Conservation (phyloP, 2,113 vertebrate species). For the Phrynosoma platyrhinos region DNA sequence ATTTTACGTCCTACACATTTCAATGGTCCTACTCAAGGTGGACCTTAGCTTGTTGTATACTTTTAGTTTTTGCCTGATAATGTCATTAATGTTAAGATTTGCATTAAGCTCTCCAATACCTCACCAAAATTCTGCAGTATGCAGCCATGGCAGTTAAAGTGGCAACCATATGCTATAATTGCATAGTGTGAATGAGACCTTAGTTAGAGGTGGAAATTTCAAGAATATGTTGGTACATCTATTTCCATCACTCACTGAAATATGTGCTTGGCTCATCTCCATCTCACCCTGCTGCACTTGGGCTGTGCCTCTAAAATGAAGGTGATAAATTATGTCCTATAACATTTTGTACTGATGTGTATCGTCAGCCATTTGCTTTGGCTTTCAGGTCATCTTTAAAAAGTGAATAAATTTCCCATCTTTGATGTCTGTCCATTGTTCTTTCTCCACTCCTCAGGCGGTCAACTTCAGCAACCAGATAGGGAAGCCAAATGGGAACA, state of each 20-base stretch:
- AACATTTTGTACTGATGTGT: constrained; percentile 7
- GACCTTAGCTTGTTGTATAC: too few relatives aligned
- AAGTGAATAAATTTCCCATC: neutral
- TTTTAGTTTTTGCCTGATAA: too few relatives aligned
- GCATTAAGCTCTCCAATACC: too few relatives aligned
- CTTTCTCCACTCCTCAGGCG: neutral
- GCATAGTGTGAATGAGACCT: too few relatives aligned
- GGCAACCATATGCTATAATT: too few relatives aligned
- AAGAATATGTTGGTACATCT: neutral
- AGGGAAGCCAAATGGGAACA: neutral
- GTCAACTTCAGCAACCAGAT: neutral
- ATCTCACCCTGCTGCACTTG: neutral
- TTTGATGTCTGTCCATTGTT: constrained; percentile 2
- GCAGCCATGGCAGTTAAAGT: too few relatives aligned
- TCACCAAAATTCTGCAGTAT: too few relatives aligned
- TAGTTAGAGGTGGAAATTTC: too few relatives aligned
- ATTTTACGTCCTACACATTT: too few relatives aligned
- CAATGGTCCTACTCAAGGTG: too few relatives aligned
- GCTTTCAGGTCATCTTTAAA: constrained; percentile 3
- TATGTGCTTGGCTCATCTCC: neutral
- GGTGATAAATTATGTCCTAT: neutral
- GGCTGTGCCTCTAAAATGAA: neutral
- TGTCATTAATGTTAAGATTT: too few relatives aligned
- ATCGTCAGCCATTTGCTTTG: neutral
- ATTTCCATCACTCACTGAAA: neutral